These are phyloP conservation scores for Papilio xuthus DNA, from an alignment of 1,140 invertebrate genomes.

Conservation along the genomic window DNA sequence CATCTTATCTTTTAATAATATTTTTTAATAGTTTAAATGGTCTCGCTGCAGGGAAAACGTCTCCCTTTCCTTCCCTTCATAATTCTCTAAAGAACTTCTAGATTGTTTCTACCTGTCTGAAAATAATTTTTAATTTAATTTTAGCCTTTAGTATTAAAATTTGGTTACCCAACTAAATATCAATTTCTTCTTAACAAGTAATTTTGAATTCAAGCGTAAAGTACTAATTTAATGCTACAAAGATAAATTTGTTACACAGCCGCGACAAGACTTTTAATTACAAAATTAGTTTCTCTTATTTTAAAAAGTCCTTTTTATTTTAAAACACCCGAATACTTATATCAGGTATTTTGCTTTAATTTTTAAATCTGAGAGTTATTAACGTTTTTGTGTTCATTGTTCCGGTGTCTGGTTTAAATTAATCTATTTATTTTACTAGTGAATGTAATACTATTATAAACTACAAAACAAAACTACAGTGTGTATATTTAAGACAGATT, in stretches of 20 bases:
- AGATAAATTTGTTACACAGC: background rate
- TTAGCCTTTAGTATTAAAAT: background rate
- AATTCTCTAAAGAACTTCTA: too few relatives aligned
- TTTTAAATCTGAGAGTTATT: background rate
- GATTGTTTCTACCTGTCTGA: background rate
- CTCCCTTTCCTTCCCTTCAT: too few relatives aligned
- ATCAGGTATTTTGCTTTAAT: background rate
- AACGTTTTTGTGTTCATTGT: background rate
- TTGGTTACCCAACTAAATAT: background rate
- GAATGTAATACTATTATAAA: too few relatives aligned
- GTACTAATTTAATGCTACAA: conserved; percentile 5
- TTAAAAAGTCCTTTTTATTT: background rate
- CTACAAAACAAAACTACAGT: too few relatives aligned
- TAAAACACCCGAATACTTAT: background rate
- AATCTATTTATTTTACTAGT: too few relatives aligned
- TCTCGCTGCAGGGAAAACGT: too few relatives aligned
- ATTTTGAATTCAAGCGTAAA: background rate
- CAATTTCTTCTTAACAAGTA: background rate
- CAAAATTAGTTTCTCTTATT: conserved; percentile 4
- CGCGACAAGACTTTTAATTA: background rate
- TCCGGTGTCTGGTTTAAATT: background rate
- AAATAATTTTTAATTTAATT: background rate
- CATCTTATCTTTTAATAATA: too few relatives aligned
- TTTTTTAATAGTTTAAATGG: too few relatives aligned
- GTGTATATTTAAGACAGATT: too few relatives aligned